A percentile compares a stretch with the other conserved stretches of the same genome.
These are phyloP conservation scores for Stictonetta naevosa DNA, from an alignment of 2,113 vertebrate genomes.

Conservation along the genomic window DNA sequence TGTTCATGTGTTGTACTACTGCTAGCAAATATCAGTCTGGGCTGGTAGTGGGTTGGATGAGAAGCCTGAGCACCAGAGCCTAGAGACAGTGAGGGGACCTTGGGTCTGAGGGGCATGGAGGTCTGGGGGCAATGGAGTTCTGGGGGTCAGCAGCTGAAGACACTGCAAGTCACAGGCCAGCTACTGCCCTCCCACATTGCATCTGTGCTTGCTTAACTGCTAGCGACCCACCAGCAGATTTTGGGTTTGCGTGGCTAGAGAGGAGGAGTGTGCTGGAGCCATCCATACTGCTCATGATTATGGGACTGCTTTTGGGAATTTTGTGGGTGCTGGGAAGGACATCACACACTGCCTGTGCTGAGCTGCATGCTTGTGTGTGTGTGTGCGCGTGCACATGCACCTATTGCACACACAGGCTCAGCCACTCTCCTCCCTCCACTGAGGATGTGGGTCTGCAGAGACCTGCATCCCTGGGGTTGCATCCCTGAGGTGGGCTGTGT, in stretches of 20 bases:
- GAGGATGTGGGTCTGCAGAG: no score
- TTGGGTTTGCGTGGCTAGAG: background rate
- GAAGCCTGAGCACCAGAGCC: background rate
- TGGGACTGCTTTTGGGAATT: background rate
- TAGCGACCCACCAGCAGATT: background rate
- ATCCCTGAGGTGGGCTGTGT: background rate
- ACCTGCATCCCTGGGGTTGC: background rate
- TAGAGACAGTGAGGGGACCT: background rate
- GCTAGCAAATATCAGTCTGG: background rate
- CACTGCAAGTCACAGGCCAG: background rate
- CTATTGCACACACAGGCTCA: background rate
- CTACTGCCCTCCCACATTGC: background rate
- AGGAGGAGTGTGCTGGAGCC: background rate
- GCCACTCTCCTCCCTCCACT: background rate
- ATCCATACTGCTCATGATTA: background rate
- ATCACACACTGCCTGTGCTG: background rate
- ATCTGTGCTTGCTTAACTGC: background rate
- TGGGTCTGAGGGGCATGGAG: background rate
- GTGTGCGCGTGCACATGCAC: rapidly evolving
- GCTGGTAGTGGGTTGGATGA: rapidly evolving
- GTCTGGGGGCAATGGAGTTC: background rate
- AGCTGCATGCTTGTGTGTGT: background rate
- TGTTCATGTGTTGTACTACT: background rate
- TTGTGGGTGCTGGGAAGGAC: background rate
- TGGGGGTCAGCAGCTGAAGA: background rate